phyloP scores from a whole-genome alignment of 2,113 vertebrate genomes.

The Oostethus manadensis region DNA sequence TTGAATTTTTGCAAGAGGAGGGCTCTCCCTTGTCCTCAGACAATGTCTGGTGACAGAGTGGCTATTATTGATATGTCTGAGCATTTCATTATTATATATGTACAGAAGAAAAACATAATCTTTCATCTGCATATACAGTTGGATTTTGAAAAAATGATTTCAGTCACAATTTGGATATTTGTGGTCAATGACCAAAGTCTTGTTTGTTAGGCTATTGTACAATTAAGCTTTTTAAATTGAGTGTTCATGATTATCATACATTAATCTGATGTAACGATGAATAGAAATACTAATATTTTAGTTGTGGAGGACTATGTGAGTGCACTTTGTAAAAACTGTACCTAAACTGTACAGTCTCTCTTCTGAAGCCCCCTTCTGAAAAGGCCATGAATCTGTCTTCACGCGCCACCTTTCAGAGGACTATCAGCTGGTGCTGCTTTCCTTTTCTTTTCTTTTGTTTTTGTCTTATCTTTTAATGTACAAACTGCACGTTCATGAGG shows the following conservation, averaged over 20 bases:
- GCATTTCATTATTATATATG: constrained; percentile 1
- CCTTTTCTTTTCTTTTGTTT: no score
- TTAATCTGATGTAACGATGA: no score
- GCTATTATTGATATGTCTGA: constrained; percentile 14
- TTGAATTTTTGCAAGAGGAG: constrained; percentile 56
- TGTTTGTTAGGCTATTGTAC: background rate
- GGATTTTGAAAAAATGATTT: background rate
- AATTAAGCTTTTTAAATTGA: background rate
- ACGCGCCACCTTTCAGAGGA: no score
- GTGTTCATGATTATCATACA: no score
- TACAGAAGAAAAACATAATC: background rate
- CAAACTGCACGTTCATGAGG: constrained; percentile 15
- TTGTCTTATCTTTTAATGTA: background rate
- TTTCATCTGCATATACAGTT: background rate
- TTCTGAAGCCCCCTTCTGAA: no score
- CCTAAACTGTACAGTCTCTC: no score
- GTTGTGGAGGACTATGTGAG: background rate
- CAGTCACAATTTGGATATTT: background rate
- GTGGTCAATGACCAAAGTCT: background rate
- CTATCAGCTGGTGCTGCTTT: no score
- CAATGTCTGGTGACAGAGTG: constrained; percentile 8
- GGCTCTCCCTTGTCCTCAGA: constrained; percentile 16
- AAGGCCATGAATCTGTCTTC: no score
- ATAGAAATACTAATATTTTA: background rate
- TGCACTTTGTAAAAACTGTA: constrained; percentile 2